A percentile compares a stretch with the other conserved stretches of the same genome.
These are phyloP conservation scores for Tragelaphus scriptus DNA, from an alignment of 2,113 vertebrate species.

Conservation along the genomic window DNA sequence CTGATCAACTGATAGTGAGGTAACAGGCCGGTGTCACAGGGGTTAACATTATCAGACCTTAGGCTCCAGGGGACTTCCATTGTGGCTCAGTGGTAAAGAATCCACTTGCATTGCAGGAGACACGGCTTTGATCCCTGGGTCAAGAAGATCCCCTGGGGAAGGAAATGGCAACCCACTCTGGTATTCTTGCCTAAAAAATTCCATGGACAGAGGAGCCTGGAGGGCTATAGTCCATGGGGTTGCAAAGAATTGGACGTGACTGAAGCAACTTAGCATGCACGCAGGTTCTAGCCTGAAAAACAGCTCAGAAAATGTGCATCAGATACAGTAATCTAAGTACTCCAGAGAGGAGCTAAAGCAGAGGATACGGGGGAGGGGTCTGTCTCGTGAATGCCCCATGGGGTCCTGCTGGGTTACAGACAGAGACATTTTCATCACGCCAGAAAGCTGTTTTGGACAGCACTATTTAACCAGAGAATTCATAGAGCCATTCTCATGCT, in stretches of 20 bases:
- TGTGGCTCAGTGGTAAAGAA: neutral
- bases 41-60: neutral
- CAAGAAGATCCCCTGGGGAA: neutral
- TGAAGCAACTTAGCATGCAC: neutral
- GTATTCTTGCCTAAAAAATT: neutral
- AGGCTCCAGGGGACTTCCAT: neutral
- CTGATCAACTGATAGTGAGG: neutral
- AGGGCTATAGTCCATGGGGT: neutral
- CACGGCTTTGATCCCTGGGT: neutral
- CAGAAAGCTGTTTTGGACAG: neutral
- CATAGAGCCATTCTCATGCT: neutral
- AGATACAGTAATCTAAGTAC: neutral
- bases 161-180: neutral
- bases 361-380: neutral
- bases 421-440: neutral
- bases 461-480: neutral
- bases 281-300: neutral
- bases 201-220: neutral
- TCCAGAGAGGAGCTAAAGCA: neutral
- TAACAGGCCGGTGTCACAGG: neutral
- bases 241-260: fast-evolving
- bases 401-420: neutral
- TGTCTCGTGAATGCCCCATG: neutral
- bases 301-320: neutral
- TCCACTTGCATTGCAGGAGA: neutral